These are phyloP conservation scores for Prolemur simus DNA, from an alignment of 2,113 vertebrate genomes.

Conservation along the genomic window DNA sequence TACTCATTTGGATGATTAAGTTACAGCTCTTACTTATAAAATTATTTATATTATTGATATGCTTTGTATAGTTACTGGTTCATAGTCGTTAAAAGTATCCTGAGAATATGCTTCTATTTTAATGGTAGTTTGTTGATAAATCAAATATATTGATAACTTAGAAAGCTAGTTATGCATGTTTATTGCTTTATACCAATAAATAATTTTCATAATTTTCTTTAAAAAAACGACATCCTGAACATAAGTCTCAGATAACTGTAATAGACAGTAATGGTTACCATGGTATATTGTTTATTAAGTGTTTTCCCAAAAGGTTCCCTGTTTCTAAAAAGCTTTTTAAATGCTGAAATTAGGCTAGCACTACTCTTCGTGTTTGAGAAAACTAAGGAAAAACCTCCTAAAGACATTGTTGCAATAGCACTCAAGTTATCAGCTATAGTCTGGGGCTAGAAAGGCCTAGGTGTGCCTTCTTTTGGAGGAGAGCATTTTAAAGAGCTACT, in stretches of 20 bases:
- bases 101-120: conserved; percentile 30
- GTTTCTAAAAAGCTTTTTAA: conserved; percentile 35
- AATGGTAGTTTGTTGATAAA: conserved; percentile 41
- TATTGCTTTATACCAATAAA: background rate
- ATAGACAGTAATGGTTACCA: background rate
- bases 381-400: conserved; percentile 13
- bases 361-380: background rate
- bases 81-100: background rate
- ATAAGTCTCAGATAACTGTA: background rate
- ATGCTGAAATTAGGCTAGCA: background rate
- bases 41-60: background rate
- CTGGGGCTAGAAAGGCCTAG: background rate
- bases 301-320: conserved; percentile 10
- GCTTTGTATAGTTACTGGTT: conserved; percentile 12
- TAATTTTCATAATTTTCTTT: conserved; percentile 29
- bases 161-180: background rate
- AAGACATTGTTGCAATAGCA: background rate
- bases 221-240: background rate
- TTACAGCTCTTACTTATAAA: conserved; percentile 8
- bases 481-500: background rate
- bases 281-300: background rate
- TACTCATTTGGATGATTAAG: conserved; percentile 1
- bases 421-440: background rate
- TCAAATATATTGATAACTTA: background rate
- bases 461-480: background rate